Percentiles rank a stretch among this genome's conserved stretches.
Conservation (phyloP, 2,113 vertebrate genomes). For the Apistogramma diplotaenia region DNA sequence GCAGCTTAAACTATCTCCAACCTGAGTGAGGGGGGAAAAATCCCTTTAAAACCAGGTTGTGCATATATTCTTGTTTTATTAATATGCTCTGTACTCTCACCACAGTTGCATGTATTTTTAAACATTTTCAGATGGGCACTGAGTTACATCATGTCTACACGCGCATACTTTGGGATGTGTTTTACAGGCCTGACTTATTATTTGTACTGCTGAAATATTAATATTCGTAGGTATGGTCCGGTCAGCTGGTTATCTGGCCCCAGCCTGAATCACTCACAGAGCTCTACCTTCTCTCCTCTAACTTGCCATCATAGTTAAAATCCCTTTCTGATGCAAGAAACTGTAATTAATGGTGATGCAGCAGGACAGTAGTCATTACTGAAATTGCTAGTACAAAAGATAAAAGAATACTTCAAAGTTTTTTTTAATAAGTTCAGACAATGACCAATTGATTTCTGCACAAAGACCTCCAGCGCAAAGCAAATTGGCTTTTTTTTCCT, state of each 20-base stretch:
- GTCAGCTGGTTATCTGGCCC: conserved; percentile 1
- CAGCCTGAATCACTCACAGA: background rate
- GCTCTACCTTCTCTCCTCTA: background rate
- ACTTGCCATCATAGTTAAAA: background rate
- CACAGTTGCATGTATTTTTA: conserved; percentile 62
- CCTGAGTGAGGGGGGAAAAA: background rate
- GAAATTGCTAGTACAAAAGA: conserved; percentile 10
- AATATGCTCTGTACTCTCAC: conserved; percentile 56
- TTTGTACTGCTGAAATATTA: conserved; percentile 57
- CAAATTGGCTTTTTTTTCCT: background rate
- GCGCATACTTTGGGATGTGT: conserved; percentile 18
- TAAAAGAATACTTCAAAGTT: conserved; percentile 20
- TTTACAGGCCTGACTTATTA: conserved; percentile 32
- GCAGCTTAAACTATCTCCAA: conserved; percentile 12
- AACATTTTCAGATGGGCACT: conserved; percentile 48
- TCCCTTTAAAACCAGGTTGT: conserved; percentile 27
- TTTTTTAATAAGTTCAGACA: conserved; percentile 26
- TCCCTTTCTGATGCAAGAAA: background rate
- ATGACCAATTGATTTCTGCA: conserved; percentile 33
- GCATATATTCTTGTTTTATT: conserved; percentile 64
- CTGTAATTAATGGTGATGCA: background rate
- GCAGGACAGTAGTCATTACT: conserved; percentile 9
- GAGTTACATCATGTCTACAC: conserved; percentile 42
- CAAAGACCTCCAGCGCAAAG: conserved; percentile 11
- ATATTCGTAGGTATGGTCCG: conserved; percentile 10